Evolutionary conservation across 2,888 invertebrate species (phyloP), one percentile per base, ranked within the genome.

Genomic region (Drosophila kanekoi): DNA sequence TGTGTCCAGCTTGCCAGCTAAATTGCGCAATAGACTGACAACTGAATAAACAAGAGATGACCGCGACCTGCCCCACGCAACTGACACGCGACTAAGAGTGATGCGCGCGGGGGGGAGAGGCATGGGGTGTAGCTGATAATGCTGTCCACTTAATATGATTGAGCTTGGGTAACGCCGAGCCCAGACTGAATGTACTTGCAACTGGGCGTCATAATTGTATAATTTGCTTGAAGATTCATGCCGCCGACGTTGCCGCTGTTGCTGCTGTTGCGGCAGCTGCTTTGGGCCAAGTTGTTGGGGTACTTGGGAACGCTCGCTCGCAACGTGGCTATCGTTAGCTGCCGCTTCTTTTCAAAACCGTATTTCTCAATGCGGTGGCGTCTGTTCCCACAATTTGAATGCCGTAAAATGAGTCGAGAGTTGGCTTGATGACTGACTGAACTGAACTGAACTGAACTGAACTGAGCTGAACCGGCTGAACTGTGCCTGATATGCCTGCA

Each of bases 41-140:
- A 79, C 75, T 47, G 48, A 67, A 41, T 63, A 63, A 79, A 75
- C 67, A 79, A 64, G 79, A 74, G 66, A 20, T 28, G 64, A 64
- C 77, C 83, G 53, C 89, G 89, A 82, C 82, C 82, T 82, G 89
- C 82, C 84, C 89, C 84, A 83, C 89, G 69, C 74, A 86, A 72
- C 57, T 70, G 82, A 86, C 82, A 83, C 89, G 82, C 87, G 87
- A 77, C 72, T 9, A 40, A 10, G 37, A 2, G 37, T 8, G 8
- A 8, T 1, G n/a, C 6, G 20, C 16, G 28, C 4, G 16, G 0
- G 1, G 0, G 1, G 4, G 13, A 5, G 28, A 4, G 20, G 10
- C 11, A 18, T 11, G 11, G n/a, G 11, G 28, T 32, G 18, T 11
- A 41, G 57, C 43, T 44, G 10, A 45, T 58, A 67, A 73, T 75